These are phyloP conservation scores for Oxytorus armatus DNA, from an alignment of 2,888 invertebrate species.

Conservation along the genomic window DNA sequence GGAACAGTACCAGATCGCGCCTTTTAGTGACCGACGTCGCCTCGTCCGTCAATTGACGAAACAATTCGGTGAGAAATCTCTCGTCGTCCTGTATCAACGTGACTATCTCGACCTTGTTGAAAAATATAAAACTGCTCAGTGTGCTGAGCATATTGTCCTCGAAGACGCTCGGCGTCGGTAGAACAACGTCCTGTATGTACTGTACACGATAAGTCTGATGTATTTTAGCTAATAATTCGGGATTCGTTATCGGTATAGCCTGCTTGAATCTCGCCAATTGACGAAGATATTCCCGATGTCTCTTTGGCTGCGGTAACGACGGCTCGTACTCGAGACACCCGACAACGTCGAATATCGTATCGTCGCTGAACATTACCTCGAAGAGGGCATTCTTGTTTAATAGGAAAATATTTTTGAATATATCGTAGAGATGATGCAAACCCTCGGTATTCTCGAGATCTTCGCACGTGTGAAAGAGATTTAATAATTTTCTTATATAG, in stretches of 20 bases:
- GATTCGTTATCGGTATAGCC: slow-evolving; percentile 97
- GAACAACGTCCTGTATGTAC: slow-evolving; percentile 99
- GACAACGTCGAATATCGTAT: slow-evolving; percentile 98
- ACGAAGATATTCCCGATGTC: slow-evolving; percentile 97
- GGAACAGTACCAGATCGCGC: slow-evolving; percentile 97
- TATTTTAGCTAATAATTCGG: slow-evolving; percentile 98
- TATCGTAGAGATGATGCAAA: slow-evolving; percentile 97
- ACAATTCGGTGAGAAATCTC: slow-evolving; percentile 97
- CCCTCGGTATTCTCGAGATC: slow-evolving; percentile 98
- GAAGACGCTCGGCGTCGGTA: slow-evolving; percentile 99
- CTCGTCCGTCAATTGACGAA: slow-evolving; percentile 96
- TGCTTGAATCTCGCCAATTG: slow-evolving; percentile 96
- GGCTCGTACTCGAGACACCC: slow-evolving; percentile 99
- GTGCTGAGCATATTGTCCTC: slow-evolving; percentile 99
- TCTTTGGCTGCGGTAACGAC: slow-evolving; percentile 92
- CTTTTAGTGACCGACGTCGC: slow-evolving; percentile 93
- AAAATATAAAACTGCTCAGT: slow-evolving; percentile 99
- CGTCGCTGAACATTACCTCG: slow-evolving; percentile 99
- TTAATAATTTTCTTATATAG: slow-evolving; percentile 97
- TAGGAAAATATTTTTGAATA: slow-evolving; percentile 99
- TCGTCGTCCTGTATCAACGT: slow-evolving; percentile 99
- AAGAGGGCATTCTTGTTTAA: slow-evolving; percentile 98
- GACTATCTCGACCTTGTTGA: slow-evolving; percentile 99
- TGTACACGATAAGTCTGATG: slow-evolving; percentile 99
- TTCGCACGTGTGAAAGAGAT: slow-evolving; percentile 98